Base-by-base conservation (phyloP, 1,140 invertebrate species). In the Babylonia areolata region DNA sequence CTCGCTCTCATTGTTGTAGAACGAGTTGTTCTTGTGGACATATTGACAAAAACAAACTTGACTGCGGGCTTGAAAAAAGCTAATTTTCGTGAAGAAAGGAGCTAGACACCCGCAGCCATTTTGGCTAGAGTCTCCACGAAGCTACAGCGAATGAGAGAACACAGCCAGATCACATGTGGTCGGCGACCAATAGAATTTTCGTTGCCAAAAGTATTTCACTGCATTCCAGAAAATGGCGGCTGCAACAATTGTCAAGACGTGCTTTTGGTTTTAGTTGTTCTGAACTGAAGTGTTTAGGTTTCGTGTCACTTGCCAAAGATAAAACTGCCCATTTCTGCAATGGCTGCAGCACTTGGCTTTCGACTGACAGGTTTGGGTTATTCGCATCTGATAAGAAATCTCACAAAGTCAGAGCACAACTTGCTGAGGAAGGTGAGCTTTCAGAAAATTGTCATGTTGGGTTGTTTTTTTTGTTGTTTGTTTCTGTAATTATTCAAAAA, bases 1-100 rank as follows among this genome's bases (percentile, higher is more conserved):
- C 90, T 91, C 35, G 92, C 89, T 89, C 90, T 93, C 75, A 93
- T 87, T 87, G 93, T 86, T 71, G 92, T 93, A 71, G 91, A 89
- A 85, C 92, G 87, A 37, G 89, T 86, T 39, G 91, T 89, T 77
- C 88, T 89, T 58, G 89, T 89, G 69, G 93, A 93, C 93, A 94
- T 94, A 85, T 86, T 92, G 69, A 82, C 20, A 40, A 73, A 51
- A 42, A 58, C 40, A 71, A 54, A 51, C n/a, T 75, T 73, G 46
- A 69, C 33, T 85, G 85, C 39, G 20, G 35, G 40, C 20, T 42
- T 75, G 79, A 86, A 90, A 79, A 81, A 54, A 75, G 40, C 79
- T 73, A 85, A 86, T 54, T 85, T 85, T 51, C 85, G 28, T 81
- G 64, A 81, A 75, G 88, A 42, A 87, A 85, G 81, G 82, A 73